phyloP scores from a whole-genome alignment of 2,797 vertebrate species.

The Picus viridis region DNA sequence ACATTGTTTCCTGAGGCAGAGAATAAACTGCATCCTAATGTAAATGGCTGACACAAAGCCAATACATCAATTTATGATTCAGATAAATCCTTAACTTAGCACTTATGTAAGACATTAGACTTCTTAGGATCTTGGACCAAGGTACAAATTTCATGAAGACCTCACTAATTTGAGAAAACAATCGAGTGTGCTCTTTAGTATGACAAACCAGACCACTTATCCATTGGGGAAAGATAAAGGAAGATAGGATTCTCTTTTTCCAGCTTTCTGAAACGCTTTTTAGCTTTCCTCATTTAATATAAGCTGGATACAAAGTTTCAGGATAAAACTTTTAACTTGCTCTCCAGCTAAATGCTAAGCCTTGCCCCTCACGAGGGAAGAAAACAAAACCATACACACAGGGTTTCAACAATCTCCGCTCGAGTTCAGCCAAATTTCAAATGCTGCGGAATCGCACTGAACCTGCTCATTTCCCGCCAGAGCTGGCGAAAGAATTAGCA shows the following conservation, averaged over 20 bases:
- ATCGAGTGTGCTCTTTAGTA: background rate
- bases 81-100: constrained; percentile 59
- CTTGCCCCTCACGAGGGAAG: background rate
- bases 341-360: background rate
- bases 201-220: constrained; percentile 26
- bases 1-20: constrained; percentile 45
- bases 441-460: background rate
- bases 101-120: constrained; percentile 57
- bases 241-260: constrained; percentile 23
- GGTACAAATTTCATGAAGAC: constrained; percentile 34
- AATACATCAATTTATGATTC: constrained; percentile 37
- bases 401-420: background rate
- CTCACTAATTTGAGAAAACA: constrained; percentile 60
- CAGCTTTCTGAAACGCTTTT: constrained; percentile 29
- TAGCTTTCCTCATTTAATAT: constrained; percentile 3
- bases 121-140: constrained; percentile 53
- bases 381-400: background rate
- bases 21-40: constrained; percentile 49
- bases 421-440: background rate
- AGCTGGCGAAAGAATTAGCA: constrained; percentile 37
- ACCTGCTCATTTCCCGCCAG: constrained; percentile 14
- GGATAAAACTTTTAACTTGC: background rate
- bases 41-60: constrained; percentile 63
- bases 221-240: background rate
- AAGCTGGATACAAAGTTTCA: background rate